phyloP scores from a whole-genome alignment of 2,113 vertebrate genomes.

The Ptilorrhoa leucosticta region DNA sequence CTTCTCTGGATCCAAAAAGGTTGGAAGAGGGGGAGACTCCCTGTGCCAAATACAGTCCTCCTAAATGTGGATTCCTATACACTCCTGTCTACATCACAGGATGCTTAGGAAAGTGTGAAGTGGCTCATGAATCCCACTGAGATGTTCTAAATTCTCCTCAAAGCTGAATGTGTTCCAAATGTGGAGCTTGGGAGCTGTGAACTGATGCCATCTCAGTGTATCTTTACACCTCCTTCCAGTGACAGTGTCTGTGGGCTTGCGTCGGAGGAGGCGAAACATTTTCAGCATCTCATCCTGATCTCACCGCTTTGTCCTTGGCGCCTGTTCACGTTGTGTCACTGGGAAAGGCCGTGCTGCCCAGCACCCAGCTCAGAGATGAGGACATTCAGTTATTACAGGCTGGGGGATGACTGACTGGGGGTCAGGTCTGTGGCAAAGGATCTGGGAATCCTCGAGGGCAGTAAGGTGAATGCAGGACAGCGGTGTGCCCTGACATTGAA shows the following conservation, averaged over 20 bases:
- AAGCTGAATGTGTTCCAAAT: neutral
- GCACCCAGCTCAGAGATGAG: neutral
- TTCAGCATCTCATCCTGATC: neutral
- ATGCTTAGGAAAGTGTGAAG: neutral
- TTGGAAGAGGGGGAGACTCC: neutral
- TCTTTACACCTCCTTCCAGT: neutral
- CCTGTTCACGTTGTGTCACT: neutral
- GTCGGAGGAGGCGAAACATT: neutral
- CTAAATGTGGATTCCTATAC: neutral
- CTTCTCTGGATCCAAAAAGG: neutral
- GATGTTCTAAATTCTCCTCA: neutral
- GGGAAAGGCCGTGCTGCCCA: neutral
- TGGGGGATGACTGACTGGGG: neutral
- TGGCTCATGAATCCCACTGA: neutral
- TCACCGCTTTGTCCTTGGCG: neutral
- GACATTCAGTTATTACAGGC: neutral
- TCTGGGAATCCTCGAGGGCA: neutral
- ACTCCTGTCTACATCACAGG: neutral
- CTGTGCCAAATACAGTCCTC: neutral
- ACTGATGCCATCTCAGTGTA: neutral
- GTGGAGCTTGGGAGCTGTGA: neutral
- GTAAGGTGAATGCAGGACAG: neutral
- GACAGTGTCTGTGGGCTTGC: neutral
- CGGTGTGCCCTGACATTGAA: neutral
- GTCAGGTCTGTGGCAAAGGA: neutral